phyloP scores from a whole-genome alignment of 2,113 vertebrate genomes.

The Thunnus thynnus region DNA sequence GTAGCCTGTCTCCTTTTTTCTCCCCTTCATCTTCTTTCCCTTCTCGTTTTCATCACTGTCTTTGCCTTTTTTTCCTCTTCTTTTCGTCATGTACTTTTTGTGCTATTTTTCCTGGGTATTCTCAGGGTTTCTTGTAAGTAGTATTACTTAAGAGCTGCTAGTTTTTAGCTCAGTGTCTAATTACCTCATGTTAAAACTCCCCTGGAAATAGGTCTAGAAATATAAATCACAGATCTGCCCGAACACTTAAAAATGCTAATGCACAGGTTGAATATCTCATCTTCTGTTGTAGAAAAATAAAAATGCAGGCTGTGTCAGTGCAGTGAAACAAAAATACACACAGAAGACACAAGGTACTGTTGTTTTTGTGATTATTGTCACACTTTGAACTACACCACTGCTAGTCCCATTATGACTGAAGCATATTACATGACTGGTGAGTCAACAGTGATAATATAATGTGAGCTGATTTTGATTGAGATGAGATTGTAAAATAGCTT shows the following conservation, averaged over 20 bases:
- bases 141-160: neutral
- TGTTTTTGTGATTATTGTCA: neutral
- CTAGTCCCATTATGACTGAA: neutral
- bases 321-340: neutral
- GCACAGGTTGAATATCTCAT: neutral
- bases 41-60: neutral
- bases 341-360: neutral
- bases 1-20: neutral
- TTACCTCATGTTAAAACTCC: neutral
- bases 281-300: neutral
- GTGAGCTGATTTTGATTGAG: no score
- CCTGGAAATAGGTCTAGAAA: neutral
- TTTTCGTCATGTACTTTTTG: neutral
- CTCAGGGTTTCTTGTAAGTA: neutral
- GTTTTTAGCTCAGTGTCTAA: neutral
- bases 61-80: neutral
- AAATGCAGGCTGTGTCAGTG: neutral
- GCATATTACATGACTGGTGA: neutral
- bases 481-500: no score
- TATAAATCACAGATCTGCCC: slow-evolving; percentile 2
- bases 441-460: no score
- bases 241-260: neutral
- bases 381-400: neutral
- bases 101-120: neutral
- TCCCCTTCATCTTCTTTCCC: neutral